Percentiles rank a stretch among this genome's conserved stretches.
These are phyloP conservation scores for Camelus dromedarius DNA, from an alignment of 2,113 vertebrate genomes.

Conservation along the genomic window DNA sequence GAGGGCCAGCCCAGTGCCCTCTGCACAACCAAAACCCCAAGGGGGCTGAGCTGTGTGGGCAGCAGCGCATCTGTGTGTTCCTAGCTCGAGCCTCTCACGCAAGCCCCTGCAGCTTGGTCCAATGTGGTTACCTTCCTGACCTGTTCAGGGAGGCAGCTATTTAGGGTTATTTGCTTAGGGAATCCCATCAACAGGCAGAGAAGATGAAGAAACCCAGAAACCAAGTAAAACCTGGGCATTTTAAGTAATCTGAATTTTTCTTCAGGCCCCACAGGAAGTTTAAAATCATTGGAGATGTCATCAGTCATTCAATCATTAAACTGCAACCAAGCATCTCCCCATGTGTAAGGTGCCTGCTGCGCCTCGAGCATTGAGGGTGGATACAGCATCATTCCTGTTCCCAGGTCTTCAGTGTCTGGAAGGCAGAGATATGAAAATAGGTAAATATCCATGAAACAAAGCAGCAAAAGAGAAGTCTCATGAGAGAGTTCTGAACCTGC, in stretches of 20 bases:
- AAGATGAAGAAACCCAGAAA: not conserved
- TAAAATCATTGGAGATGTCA: not conserved
- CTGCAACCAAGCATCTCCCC: not conserved
- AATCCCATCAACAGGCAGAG: not conserved
- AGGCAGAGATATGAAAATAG: not conserved
- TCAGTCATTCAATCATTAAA: not conserved
- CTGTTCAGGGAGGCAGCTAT: not conserved
- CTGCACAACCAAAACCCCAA: not conserved
- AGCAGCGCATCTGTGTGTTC: accelerated
- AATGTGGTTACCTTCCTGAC: not conserved
- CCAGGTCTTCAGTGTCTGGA: not conserved
- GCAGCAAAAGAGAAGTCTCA: not conserved
- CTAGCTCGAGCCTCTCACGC: not conserved
- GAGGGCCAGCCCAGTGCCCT: accelerated
- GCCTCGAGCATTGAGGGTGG: not conserved
- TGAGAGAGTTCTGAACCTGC: not conserved
- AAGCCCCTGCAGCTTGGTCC: too few relatives aligned
- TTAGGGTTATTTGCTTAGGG: not conserved
- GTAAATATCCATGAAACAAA: not conserved
- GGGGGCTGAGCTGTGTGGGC: not conserved
- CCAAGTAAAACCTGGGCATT: not conserved
- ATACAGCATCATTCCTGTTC: not conserved
- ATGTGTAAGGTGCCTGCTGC: not conserved
- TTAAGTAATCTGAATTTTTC: not conserved
- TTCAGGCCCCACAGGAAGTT: not conserved